Evolutionary conservation across 2,113 vertebrate genomes (phyloP), one percentile per base, ranked within the genome.

Genomic region (Tachysurus vachellii): DNA sequence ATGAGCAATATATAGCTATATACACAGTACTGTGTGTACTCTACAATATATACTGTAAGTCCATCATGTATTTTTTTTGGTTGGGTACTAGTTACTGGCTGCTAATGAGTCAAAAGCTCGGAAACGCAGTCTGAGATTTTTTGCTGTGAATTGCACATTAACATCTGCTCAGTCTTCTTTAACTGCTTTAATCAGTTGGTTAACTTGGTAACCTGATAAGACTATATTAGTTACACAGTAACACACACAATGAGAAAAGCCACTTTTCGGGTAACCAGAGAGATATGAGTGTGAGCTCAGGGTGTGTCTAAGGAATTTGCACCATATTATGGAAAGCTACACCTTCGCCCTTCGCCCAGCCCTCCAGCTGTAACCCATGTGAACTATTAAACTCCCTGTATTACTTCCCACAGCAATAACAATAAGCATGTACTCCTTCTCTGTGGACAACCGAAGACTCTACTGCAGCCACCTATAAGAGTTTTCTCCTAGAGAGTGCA

Each of bases 261-360:
- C 19, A 66, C n/a, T 21, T 26, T 53, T 61, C 13, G 61, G 59
- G n/a, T 53, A 53, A 42, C 44, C 16, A 54, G 73, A 77, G 73
- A 62, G 44, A 26, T 62, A 1, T 75, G 73, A 36, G n/a, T 53
- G 4, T 53, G n/a, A 53, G n/a, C 31, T 61, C 57, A 36, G 84
- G 73, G 42, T 61, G 57, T 47, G 57, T 59, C 57, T 64, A 2
- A 77, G 59, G 57, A 62, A 77, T 64, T 64, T 76, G 26, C 23
- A 62, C 71, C 57, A 12, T 66, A 77, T 23, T 79, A 53, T 44
- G 59, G 61, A 80, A 80, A 31, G 28, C 75, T 68, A 66, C 26
- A 66, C 75, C 84, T 77, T 80, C 28, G 0, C 59, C 75, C 61
- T 56, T 86, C 31, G 47, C 68, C 14, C 70, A 84, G 28, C 64